Conservation (phyloP, 2,797 vertebrate species). For the Coranthus polyacanthus region DNA sequence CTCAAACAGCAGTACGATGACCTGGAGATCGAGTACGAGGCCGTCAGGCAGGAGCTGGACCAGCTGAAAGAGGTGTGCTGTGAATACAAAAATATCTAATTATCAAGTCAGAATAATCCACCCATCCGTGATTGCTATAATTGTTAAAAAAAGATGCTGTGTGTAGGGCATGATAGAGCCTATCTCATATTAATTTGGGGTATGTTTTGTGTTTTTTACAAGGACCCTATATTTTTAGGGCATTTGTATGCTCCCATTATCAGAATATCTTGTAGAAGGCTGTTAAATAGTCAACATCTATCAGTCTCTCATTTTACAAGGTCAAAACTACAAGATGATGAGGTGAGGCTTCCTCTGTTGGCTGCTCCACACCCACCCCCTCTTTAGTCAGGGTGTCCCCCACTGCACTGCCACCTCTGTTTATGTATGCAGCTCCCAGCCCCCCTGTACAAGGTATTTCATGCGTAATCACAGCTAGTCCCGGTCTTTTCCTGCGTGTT, state of each 20-base stretch:
- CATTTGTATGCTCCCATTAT: neutral
- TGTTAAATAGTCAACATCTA: no score
- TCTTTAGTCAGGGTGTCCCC: conserved; percentile 38
- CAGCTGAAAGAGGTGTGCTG: conserved; percentile 91
- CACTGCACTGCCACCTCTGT: conserved; percentile 54
- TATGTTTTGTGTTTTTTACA: rapidly evolving
- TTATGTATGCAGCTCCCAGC: conserved; percentile 68
- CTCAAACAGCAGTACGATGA: conserved; percentile 96
- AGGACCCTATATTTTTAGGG: neutral
- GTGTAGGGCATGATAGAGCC: no score
- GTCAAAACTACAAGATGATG: conserved; percentile 61
- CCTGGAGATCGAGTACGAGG: conserved; percentile 94
- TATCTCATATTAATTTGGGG: neutral
- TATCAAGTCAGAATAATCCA: neutral
- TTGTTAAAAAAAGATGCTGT: neutral
- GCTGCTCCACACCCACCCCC: conserved; percentile 32
- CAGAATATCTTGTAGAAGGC: neutral
- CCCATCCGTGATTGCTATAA: no score
- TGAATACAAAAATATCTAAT: neutral
- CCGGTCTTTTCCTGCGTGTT: conserved; percentile 1
- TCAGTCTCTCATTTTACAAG: conserved; percentile 56
- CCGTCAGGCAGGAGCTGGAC: conserved; percentile 91
- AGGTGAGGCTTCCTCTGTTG: conserved; percentile 40
- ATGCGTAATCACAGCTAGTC: conserved; percentile 13
- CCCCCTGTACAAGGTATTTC: conserved; percentile 26